Evolutionary conservation across 2,888 invertebrate genomes (phyloP).

Genomic region (Torymus texanus): DNA sequence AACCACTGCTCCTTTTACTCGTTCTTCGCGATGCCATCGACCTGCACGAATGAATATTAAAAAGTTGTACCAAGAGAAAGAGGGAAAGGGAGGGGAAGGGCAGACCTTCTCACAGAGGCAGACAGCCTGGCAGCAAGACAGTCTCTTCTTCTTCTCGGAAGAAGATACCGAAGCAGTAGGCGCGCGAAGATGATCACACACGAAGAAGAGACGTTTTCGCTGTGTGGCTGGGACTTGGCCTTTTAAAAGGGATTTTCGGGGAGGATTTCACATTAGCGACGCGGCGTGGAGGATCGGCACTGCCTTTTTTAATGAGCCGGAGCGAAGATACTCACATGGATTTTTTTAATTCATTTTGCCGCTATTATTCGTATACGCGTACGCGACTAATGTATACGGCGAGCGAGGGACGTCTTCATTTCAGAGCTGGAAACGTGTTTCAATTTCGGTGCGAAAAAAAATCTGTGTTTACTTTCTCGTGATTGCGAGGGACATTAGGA

Average conservation of each 20-base stretch:
- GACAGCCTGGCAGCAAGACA: constrained; percentile 72
- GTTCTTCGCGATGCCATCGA: constrained; percentile 16
- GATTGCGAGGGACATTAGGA: too few relatives aligned
- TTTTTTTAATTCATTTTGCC: too few relatives aligned
- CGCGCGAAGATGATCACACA: constrained; percentile 5
- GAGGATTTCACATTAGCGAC: constrained; percentile 42
- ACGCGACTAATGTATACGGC: background rate
- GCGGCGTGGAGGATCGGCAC: constrained; percentile 1
- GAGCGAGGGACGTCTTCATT: constrained; percentile 7
- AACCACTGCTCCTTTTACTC: too few relatives aligned
- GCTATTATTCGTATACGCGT: too few relatives aligned
- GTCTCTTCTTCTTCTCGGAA: constrained; percentile 66
- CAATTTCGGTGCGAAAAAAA: background rate
- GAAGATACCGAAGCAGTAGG: constrained; percentile 38
- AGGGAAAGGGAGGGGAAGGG: too few relatives aligned
- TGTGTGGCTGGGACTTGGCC: background rate
- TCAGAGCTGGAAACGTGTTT: background rate
- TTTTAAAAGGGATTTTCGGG: constrained; percentile 29
- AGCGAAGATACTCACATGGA: too few relatives aligned
- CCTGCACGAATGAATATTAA: too few relatives aligned
- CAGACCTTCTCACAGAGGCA: constrained; percentile 60
- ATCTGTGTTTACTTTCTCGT: too few relatives aligned
- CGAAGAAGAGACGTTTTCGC: background rate
- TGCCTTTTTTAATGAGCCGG: constrained; percentile 24
- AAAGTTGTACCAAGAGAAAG: too few relatives aligned